Conservation (phyloP, 2,888 invertebrate genomes). For the Oligia strigilis region DNA sequence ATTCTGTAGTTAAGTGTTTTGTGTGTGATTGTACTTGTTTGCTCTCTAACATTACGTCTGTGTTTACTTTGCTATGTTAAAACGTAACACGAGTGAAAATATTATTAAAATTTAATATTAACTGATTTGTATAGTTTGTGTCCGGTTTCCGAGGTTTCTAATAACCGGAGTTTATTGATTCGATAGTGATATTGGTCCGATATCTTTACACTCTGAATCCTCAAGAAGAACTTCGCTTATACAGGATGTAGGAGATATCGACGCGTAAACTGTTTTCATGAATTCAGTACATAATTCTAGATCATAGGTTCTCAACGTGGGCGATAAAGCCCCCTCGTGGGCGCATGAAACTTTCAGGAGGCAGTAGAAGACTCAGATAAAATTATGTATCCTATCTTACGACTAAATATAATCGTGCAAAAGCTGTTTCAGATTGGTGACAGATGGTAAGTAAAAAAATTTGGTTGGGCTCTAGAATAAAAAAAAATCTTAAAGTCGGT, state of each 20-base stretch:
- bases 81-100: slow-evolving; percentile 51
- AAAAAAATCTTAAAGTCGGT: too few species aligned
- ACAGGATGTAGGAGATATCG: not conserved
- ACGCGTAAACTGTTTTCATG: not conserved
- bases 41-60: slow-evolving; percentile 61
- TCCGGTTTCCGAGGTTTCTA: slow-evolving; percentile 12
- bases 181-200: not conserved
- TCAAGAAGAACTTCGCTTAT: not conserved
- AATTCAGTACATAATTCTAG: not conserved
- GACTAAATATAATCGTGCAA: too few species aligned
- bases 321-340: too few species aligned
- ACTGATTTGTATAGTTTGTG: slow-evolving; percentile 17
- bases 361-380: too few species aligned
- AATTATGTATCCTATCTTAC: too few species aligned
- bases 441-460: too few species aligned
- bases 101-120: slow-evolving; percentile 42
- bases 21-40: slow-evolving; percentile 65
- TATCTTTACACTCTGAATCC: not conserved
- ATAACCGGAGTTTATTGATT: not conserved
- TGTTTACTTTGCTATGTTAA: slow-evolving; percentile 29
- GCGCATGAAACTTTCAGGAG: too few species aligned
- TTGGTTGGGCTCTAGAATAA: too few species aligned
- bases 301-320: not conserved
- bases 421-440: too few species aligned
- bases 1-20: slow-evolving; percentile 62